Base-by-base conservation (phyloP, 2,888 invertebrate genomes). In the Nemotelus nigrinus region DNA sequence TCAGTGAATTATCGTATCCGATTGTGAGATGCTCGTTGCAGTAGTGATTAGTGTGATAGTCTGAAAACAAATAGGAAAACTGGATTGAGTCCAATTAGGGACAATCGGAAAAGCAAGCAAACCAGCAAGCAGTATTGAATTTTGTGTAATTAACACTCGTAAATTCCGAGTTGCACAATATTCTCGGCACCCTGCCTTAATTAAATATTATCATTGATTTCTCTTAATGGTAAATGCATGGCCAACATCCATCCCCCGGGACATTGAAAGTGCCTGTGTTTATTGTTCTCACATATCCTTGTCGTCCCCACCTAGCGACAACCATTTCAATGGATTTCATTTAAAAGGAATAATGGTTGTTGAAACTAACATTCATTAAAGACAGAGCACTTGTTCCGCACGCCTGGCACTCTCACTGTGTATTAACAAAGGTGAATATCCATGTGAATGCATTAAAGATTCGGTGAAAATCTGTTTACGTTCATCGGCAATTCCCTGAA, bases 11-110 rank as follows among this genome's bases (percentile, higher is more conserved):
- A 53, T 83, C 86, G 1, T 87, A 85, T 0, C 88, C 87, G 48
- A 83, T 84, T 2, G 82, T 81, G 64, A 90, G 86, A 80, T 90
- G 89, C 3, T 89, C 88, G 81, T 89, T 89, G 84, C 91, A 91
- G 83, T 89, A 90, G 83, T 89, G 90, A 41, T 89, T 87, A 77
- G 90, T 86, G 39, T 89, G 83, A 5, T 89, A 87, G 80, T 89
- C 90, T 91, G 87, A 1, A 86, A 87, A 47, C 76, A 79, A 78
- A 72, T 44, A 78, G 57, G 71, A n/a, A 76, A 77, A 77, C 50
- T 39, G 53, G 64, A 65, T 63, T 63, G 4, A 43, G 39, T 63
- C 25, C 63, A 63, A 63, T 63, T 63, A 63, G 63, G 25, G 63
- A 43, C 63, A 63, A 63, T 7, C 43, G 63, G 43, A 63, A 63